Evolutionary conservation across 2,113 vertebrate genomes (phyloP), one percentile per base, ranked within the genome.

Genomic region (Plestiodon gilberti): DNA sequence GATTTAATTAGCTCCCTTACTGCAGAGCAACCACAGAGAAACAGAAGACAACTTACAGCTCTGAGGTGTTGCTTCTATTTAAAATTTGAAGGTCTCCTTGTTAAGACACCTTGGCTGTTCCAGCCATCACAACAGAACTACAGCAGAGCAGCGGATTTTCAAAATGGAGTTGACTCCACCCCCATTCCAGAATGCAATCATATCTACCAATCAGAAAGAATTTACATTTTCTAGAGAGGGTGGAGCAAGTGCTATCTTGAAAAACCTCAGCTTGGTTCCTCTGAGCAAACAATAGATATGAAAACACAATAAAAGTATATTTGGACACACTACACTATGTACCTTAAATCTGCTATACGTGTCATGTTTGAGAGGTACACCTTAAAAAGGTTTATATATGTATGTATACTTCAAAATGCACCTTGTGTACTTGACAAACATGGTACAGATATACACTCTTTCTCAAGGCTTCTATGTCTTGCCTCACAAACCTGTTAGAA

Each of bases 101-200:
- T 38, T 33, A 65, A 81, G 11, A 18, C 9, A 59, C n/a, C 6
- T 65, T 30, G 43, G 3, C 33, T 23, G 43, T 57, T 64, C 35
- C 78, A 23, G 43, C n/a, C 78, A 81, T 65, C 40, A 28, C 33
- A 65, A 81, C 23, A 15, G 74, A 65, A 64, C n/a, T 14, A 81
- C 3, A 33, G 10, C 67, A 70, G 40, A 81, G 78, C 40, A 81
- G 78, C 65, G 59, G 25, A 55, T 81, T 87, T 87, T 87, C 78
- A 87, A 87, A 87, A 81, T 81, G 17, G 55, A 52, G 22, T 28
- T 75, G 43, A 64, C 85, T 81, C 85, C 85, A 57, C 85, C 85
- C 70, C 64, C 78, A 87, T 87, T 87, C 78, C 43, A 33, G 69
- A 81, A 81, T 38, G 59, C 38, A 40, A 57, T 64, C 74, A 69